Evolutionary conservation across 2,113 vertebrate species (phyloP).

Genomic region (Oreochromis spilurus): DNA sequence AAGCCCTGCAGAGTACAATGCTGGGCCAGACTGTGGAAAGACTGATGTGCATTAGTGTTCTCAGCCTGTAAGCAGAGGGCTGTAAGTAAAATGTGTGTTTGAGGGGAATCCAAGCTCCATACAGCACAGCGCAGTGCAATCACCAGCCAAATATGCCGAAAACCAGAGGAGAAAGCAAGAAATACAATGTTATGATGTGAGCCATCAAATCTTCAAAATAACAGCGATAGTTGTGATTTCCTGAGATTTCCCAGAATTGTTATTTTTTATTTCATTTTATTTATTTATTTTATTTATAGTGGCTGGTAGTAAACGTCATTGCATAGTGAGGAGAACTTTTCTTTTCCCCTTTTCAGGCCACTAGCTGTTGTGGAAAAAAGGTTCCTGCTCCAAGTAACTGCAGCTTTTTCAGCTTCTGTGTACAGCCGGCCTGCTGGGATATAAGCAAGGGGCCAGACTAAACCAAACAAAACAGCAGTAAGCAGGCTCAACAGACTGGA

Average conservation of each 20-base stretch:
- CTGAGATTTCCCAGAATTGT: slow-evolving; percentile 52
- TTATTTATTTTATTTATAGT: neutral
- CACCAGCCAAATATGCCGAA: slow-evolving; percentile 15
- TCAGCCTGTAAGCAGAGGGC: slow-evolving; percentile 34
- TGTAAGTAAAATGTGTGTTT: slow-evolving; percentile 34
- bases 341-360: neutral
- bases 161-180: slow-evolving; percentile 24
- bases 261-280: neutral
- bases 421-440: slow-evolving; percentile 49
- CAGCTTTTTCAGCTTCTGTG: slow-evolving; percentile 55
- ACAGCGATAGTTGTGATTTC: slow-evolving; percentile 64
- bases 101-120: slow-evolving; percentile 30
- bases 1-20: slow-evolving; percentile 6
- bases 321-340: slow-evolving; percentile 7
- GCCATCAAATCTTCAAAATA: slow-evolving; percentile 61
- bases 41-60: slow-evolving; percentile 44
- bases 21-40: slow-evolving; percentile 46
- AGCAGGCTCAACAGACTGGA: neutral
- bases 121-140: neutral
- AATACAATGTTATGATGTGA: slow-evolving; percentile 56
- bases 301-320: slow-evolving; percentile 22
- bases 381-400: slow-evolving; percentile 38
- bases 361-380: slow-evolving; percentile 51
- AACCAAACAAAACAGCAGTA: slow-evolving; percentile 51
- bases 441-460: slow-evolving; percentile 22